Conservation (phyloP, 1,140 invertebrate genomes). For the Diabrotica virgifera region DNA sequence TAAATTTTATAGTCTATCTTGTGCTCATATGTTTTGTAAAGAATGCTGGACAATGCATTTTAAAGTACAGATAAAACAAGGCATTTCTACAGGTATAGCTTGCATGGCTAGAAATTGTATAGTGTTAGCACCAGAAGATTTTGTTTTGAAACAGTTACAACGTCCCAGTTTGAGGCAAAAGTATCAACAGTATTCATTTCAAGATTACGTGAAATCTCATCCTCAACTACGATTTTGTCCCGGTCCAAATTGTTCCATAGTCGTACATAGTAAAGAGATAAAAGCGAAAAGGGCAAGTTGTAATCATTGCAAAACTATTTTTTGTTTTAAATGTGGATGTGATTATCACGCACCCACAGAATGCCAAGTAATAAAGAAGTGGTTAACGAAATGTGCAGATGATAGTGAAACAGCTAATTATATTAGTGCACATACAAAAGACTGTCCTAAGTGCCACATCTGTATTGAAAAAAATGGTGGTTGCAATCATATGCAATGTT, state of each 20-base stretch:
- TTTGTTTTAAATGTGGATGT: slow-evolving; percentile 87
- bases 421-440: slow-evolving; percentile 96
- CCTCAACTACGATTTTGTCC: slow-evolving; percentile 91
- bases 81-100: slow-evolving; percentile 77
- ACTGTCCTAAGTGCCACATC: slow-evolving; percentile 98
- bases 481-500: slow-evolving; percentile 99
- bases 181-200: slow-evolving; percentile 93
- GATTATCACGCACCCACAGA: slow-evolving; percentile 98
- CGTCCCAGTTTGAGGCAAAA: slow-evolving; percentile 80
- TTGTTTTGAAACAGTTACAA: slow-evolving; percentile 79
- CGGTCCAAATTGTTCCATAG: slow-evolving; percentile 90
- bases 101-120: slow-evolving; percentile 96
- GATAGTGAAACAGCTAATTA: slow-evolving; percentile 99
- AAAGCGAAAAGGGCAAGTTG: slow-evolving; percentile 81
- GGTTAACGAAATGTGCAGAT: slow-evolving; percentile 98
- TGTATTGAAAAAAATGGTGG: slow-evolving; percentile 99
- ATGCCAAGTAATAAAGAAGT: slow-evolving; percentile 93
- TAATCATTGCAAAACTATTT: slow-evolving; percentile 71
- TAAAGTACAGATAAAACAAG: slow-evolving; percentile 90
- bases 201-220: slow-evolving; percentile 94
- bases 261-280: slow-evolving; percentile 72
- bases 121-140: slow-evolving; percentile 90
- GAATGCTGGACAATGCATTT: slow-evolving; percentile 95
- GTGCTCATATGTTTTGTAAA: slow-evolving; percentile 90
- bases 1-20: slow-evolving; percentile 76